Evolutionary conservation across 2,888 invertebrate genomes (phyloP), one percentile per base, ranked within the genome.

Genomic region (Calameuta filiformis): DNA sequence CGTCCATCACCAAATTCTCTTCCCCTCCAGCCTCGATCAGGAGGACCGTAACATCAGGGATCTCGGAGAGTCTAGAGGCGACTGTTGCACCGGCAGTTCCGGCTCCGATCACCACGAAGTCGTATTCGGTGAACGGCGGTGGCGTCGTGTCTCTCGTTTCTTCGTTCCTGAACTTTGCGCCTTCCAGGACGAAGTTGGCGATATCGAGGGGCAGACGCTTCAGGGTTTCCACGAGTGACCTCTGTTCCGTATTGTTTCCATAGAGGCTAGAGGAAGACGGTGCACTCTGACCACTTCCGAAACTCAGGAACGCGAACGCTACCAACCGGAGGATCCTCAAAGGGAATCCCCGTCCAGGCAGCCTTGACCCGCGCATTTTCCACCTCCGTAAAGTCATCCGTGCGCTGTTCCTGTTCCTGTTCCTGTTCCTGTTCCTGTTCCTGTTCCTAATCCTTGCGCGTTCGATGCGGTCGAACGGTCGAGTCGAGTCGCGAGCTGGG

Each of bases 41-140:
- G 11, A 96, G 90, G 0, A 95, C 93, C 81, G 94, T 94, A 94
- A 95, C 95, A 15, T 94, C 92, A 0, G 94, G 93, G 82, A 95
- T 93, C 91, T 96, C 96, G 1, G 94, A 93, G 9, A 97, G 91
- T 69, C 97, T 93, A 80, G 95, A 95, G 0, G 97, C 96, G 11
- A 97, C 80, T 0, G 95, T 94, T 81, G 96, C 96, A 1, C 97
- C 97, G 0, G 96, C 96, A 0, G 96, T 96, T 3, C 97, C 97
- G 0, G 96, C 96, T 1, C 97, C 97, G 4, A 97, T 94, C 31
- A 96, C 92, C 75, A 96, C 94, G 84, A 96, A 97, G 88, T 96
- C 96, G 86, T 96, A 96, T 87, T 95, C 94, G 12, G 92, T 90
- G 1, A 93, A 90, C 40, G 94, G 84, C 35, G 89, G 90, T 1